phyloP scores from a whole-genome alignment of 2,797 vertebrate genomes.

The Melopsittacus undulatus region DNA sequence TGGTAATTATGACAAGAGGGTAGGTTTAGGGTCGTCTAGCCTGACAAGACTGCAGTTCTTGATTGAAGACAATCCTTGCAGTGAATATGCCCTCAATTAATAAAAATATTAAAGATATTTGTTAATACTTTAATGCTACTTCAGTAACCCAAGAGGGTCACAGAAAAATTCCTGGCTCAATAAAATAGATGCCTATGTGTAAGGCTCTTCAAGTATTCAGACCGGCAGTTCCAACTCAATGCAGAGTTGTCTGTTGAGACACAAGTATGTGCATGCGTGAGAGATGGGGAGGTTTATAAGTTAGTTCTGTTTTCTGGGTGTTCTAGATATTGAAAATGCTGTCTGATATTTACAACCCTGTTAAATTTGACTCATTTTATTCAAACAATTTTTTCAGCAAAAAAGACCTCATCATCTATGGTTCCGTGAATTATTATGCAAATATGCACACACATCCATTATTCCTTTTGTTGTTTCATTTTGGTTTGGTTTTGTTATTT shows the following conservation, averaged over 20 bases:
- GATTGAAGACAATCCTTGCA: neutral
- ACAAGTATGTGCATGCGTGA: neutral
- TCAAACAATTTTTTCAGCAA: neutral
- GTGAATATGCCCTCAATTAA: neutral
- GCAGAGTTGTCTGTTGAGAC: neutral
- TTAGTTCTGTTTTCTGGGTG: neutral
- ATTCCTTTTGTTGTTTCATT: neutral
- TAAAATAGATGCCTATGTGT: neutral
- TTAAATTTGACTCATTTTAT: neutral
- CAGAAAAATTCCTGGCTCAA: neutral
- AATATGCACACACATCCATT: neutral
- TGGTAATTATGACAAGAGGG: neutral
- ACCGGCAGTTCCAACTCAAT: neutral
- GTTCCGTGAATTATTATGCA: neutral
- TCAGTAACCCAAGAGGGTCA: neutral
- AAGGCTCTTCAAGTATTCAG: neutral
- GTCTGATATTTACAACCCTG: neutral
- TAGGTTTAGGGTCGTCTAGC: neutral
- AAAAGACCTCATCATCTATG: neutral
- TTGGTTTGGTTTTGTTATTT: neutral
- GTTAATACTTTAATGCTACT: neutral
- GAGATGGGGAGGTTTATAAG: neutral
- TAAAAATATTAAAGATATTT: neutral
- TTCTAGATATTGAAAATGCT: neutral
- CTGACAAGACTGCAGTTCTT: neutral